Evolutionary conservation across 2,888 invertebrate genomes (phyloP).

Genomic region (Pachliopta kotzebuea): DNA sequence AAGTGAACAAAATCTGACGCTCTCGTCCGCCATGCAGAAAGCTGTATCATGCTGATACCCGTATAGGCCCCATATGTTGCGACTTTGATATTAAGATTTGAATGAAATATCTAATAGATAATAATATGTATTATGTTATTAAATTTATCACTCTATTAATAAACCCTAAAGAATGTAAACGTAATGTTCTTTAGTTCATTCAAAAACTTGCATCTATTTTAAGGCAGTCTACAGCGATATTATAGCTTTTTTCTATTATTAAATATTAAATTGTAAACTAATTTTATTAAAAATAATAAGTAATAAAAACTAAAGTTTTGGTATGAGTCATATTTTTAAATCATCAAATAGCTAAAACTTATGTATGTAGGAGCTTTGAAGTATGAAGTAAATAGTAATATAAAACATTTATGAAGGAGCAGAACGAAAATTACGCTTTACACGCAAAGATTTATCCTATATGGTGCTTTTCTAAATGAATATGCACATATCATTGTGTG

Average conservation of each 20-base stretch:
- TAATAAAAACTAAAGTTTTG: too few species aligned
- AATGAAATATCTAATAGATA: slow-evolving; percentile 13
- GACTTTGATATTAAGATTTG: slow-evolving; percentile 27
- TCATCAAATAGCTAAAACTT: too few species aligned
- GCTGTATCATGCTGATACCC: slow-evolving; percentile 76
- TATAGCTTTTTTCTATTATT: too few species aligned
- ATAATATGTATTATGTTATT: background rate
- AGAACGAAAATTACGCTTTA: slow-evolving; percentile 42
- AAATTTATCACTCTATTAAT: slow-evolving; percentile 2
- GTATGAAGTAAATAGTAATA: too few species aligned
- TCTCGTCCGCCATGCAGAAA: slow-evolving; percentile 78
- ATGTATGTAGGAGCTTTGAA: too few species aligned
- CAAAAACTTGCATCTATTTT: slow-evolving; percentile 14
- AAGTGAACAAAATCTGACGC: slow-evolving; percentile 72
- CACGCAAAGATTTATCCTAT: slow-evolving; percentile 56
- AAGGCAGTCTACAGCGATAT: slow-evolving; percentile 16
- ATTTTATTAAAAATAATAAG: too few species aligned
- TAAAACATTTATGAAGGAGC: background rate
- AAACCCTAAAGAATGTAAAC: slow-evolving; percentile 7
- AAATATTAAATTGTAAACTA: too few species aligned
- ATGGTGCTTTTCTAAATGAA: slow-evolving; percentile 62
- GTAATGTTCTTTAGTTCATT: background rate
- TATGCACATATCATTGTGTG: slow-evolving; percentile 61
- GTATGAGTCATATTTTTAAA: too few species aligned
- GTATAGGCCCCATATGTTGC: slow-evolving; percentile 43